A percentile compares a stretch with the other conserved stretches of the same genome.
Evolutionary conservation across 2,113 vertebrate genomes (phyloP).

Genomic region (Paracanthobrama guichenoti): DNA sequence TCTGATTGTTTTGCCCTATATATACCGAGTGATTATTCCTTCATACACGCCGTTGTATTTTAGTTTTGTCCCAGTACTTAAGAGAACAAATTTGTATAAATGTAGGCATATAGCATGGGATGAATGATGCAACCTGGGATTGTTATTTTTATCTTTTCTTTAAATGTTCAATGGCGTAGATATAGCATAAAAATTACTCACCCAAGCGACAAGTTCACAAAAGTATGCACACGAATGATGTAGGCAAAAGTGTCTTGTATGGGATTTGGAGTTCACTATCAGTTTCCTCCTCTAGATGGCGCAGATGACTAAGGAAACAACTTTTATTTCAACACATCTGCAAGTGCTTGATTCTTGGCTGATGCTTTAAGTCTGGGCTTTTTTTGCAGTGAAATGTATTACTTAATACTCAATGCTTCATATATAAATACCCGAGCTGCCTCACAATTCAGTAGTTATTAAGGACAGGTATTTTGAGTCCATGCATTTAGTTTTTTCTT

Average conservation of each 20-base stretch:
- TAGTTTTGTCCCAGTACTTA: not conserved
- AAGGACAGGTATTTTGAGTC: not conserved
- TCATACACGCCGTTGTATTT: not conserved
- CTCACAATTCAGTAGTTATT: not conserved
- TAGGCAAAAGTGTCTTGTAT: too few relatives aligned
- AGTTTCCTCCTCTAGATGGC: conserved; percentile 60
- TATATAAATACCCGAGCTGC: not conserved
- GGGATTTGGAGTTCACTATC: too few relatives aligned
- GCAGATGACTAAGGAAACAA: conserved; percentile 34
- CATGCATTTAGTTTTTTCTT: not conserved
- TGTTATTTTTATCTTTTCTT: not conserved
- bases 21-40: not conserved
- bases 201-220: too few relatives aligned
- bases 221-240: too few relatives aligned
- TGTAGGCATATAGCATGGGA: not conserved
- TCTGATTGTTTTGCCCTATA: not conserved
- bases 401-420: not conserved
- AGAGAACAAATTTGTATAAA: not conserved
- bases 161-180: not conserved
- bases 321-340: not conserved
- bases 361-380: not conserved
- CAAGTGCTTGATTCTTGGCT: not conserved
- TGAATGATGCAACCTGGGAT: not conserved
- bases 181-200: too few relatives aligned
- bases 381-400: not conserved